Percentiles rank a stretch among this genome's conserved stretches.
These are phyloP conservation scores for Rosalia funebris DNA, from an alignment of 2,888 invertebrate genomes.

Conservation along the genomic window DNA sequence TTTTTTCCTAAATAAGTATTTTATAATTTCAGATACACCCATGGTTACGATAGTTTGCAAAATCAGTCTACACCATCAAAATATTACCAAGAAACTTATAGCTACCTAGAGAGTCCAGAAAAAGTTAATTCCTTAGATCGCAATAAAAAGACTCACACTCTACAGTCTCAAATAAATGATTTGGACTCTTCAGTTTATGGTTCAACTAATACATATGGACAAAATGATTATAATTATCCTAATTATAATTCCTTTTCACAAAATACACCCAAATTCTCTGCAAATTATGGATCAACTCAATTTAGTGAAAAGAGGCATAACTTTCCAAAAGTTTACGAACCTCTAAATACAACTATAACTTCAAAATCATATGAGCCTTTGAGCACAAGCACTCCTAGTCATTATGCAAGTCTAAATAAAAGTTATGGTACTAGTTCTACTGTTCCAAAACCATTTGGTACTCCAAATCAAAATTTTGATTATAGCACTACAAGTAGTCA, in stretches of 20 bases:
- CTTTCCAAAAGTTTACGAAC: constrained; percentile 11
- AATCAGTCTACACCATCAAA: constrained; percentile 44
- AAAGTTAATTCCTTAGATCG: constrained; percentile 62
- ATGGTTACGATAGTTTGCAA: constrained; percentile 49
- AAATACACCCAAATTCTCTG: constrained; percentile 49
- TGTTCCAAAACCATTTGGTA: constrained; percentile 42
- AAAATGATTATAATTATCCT: constrained; percentile 43
- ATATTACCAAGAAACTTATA: constrained; percentile 58
- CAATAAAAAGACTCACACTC: constrained; percentile 50
- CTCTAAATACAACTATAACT: constrained; percentile 12
- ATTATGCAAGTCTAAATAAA: constrained; percentile 36
- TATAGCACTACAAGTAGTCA: constrained; percentile 1
- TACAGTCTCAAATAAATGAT: constrained; percentile 57
- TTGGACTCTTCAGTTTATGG: constrained; percentile 59
- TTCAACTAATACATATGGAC: constrained; percentile 53
- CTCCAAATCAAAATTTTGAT: constrained; percentile 18
- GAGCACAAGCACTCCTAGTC: constrained; percentile 29
- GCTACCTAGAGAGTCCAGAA: constrained; percentile 62
- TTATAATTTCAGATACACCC: constrained; percentile 39
- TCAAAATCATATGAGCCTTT: constrained; percentile 32
- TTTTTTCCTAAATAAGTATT: neutral
- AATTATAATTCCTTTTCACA: constrained; percentile 50
- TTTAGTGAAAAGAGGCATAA: neutral
- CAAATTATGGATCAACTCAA: constrained; percentile 23
- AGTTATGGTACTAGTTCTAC: constrained; percentile 38